phyloP scores from a whole-genome alignment of 2,113 vertebrate genomes.

The Sterrhoptilus dennistouni region DNA sequence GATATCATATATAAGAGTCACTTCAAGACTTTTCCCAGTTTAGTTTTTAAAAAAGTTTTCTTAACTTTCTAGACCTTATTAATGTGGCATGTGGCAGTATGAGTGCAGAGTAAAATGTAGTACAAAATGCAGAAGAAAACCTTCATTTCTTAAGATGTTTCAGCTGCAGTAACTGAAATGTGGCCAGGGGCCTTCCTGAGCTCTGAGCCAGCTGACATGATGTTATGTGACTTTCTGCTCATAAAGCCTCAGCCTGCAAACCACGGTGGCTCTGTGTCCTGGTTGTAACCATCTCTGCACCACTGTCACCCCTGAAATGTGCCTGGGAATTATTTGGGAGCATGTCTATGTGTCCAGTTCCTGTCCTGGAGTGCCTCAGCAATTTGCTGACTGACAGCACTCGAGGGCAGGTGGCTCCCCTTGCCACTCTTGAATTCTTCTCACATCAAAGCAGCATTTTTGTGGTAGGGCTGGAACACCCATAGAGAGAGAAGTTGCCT shows the following conservation, averaged over 20 bases:
- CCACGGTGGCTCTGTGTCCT: neutral
- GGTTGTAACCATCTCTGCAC: neutral
- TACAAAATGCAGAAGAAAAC: neutral
- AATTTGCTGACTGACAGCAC: neutral
- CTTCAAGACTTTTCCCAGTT: neutral
- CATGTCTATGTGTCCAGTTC: accelerated
- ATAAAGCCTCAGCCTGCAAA: neutral
- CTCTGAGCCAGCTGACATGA: neutral
- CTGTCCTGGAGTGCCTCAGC: neutral
- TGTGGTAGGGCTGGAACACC: neutral
- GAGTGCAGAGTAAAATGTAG: neutral
- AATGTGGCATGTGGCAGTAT: neutral
- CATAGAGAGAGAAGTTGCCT: neutral
- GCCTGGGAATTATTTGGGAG: neutral
- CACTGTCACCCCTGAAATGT: neutral
- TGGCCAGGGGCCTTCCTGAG: neutral
- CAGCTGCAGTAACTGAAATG: neutral
- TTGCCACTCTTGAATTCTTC: neutral
- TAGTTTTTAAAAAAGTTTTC: neutral
- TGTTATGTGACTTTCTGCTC: neutral
- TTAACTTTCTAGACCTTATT: neutral
- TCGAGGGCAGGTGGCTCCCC: neutral
- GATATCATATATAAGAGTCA: neutral
- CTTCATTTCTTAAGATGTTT: neutral
- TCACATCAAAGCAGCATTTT: neutral